phyloP scores from a whole-genome alignment of 2,113 vertebrate genomes.

The Cavia porcellus region DNA sequence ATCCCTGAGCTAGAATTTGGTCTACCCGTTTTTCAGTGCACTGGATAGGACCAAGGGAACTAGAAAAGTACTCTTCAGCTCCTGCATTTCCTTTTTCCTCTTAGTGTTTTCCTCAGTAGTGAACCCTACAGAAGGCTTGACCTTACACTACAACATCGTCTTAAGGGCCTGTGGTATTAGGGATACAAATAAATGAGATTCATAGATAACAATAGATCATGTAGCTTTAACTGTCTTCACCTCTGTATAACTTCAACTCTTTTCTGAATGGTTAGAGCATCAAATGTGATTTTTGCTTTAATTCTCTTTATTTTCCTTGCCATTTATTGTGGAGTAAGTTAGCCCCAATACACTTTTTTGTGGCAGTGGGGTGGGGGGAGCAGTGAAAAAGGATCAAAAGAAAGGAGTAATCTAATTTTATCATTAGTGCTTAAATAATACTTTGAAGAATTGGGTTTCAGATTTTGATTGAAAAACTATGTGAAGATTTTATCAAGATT shows the following conservation, averaged over 20 bases:
- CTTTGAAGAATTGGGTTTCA: constrained; percentile 21
- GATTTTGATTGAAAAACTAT: not conserved
- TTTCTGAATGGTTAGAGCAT: not conserved
- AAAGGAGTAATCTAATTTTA: not conserved
- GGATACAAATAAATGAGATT: not conserved
- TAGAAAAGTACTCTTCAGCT: not conserved
- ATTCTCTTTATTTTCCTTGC: not conserved
- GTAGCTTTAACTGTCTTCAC: constrained; percentile 1
- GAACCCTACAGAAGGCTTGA: not conserved
- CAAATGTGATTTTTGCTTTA: not conserved
- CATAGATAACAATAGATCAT: not conserved
- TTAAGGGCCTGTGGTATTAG: not conserved
- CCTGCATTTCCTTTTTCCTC: not conserved
- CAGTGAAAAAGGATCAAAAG: constrained; percentile 40
- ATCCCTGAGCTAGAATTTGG: constrained; percentile 13
- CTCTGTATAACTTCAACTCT: not conserved
- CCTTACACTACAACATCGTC: not conserved
- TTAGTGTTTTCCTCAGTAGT: not conserved
- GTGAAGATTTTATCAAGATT: not conserved
- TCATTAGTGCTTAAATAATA: not conserved
- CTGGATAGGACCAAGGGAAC: not conserved
- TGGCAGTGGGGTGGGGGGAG: not conserved
- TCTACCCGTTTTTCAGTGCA: not conserved
- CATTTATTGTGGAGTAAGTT: not conserved
- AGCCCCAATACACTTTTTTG: not conserved